Conservation (phyloP, 2,797 vertebrate species). For the Lemur catta region DNA sequence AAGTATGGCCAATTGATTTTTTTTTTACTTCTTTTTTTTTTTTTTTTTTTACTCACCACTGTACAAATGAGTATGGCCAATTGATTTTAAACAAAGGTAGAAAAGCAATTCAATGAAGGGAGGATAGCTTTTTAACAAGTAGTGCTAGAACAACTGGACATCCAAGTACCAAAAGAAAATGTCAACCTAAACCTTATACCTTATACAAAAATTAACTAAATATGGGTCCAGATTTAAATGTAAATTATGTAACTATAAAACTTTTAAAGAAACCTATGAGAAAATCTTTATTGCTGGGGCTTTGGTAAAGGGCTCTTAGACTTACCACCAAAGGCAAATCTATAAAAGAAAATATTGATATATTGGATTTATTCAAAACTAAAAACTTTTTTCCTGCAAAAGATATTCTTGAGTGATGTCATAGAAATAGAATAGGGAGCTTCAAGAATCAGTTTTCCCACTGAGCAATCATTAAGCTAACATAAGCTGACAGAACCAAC, state of each 20-base stretch:
- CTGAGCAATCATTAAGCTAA: neutral
- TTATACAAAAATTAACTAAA: neutral
- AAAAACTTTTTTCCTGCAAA: neutral
- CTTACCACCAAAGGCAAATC: neutral
- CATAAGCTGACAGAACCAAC: neutral
- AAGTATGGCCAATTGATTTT: neutral
- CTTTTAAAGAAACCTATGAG: neutral
- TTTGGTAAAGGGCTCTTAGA: neutral
- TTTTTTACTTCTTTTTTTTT: no score
- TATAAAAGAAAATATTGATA: neutral
- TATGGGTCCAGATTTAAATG: neutral
- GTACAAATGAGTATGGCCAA: no score
- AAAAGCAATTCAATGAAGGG: neutral
- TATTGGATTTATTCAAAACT: neutral
- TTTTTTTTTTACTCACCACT: no score
- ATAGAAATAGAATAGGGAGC: neutral
- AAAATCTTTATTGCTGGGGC: neutral
- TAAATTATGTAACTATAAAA: neutral
- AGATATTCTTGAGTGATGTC: neutral
- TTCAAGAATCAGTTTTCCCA: neutral
- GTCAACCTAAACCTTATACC: neutral
- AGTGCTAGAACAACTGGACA: neutral
- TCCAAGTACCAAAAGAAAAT: neutral
- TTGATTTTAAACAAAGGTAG: neutral
- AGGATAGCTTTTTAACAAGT: neutral